Conservation (phyloP, 2,113 vertebrate genomes). For the Cochlearius cochlearius region DNA sequence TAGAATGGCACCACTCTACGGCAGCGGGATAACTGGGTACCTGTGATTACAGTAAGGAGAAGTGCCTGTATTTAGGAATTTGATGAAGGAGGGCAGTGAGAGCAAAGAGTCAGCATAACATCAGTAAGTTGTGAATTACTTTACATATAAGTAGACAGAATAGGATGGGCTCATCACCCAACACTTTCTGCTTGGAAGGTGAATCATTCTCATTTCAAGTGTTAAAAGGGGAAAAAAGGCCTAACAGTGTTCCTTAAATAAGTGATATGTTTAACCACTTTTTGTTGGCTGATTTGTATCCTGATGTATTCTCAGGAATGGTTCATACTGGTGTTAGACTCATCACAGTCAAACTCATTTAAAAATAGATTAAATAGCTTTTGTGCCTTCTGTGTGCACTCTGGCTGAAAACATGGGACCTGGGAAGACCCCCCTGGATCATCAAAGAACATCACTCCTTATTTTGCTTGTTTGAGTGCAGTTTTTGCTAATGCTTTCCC, state of each 20-base stretch:
- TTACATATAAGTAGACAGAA: background rate
- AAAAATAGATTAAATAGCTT: background rate
- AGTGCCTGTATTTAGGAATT: background rate
- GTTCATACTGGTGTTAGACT: background rate
- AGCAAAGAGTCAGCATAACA: background rate
- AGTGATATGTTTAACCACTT: background rate
- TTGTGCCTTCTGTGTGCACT: background rate
- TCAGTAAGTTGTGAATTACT: background rate
- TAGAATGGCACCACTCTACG: background rate
- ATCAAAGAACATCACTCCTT: background rate
- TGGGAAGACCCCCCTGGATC: background rate
- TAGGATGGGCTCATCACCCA: background rate
- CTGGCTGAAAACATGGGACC: background rate
- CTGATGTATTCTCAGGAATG: background rate
- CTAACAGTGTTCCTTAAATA: background rate
- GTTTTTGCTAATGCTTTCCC: background rate
- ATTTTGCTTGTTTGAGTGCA: background rate
- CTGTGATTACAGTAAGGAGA: background rate
- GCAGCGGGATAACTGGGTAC: background rate
- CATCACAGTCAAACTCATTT: background rate
- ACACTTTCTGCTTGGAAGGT: background rate
- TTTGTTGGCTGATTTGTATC: background rate
- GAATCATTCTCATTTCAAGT: background rate
- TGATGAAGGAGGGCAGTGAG: background rate
- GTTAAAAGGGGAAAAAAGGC: background rate